Evolutionary conservation across 2,888 invertebrate genomes (phyloP), one percentile per base, ranked within the genome.

Genomic region (Drosophila prostipennis): DNA sequence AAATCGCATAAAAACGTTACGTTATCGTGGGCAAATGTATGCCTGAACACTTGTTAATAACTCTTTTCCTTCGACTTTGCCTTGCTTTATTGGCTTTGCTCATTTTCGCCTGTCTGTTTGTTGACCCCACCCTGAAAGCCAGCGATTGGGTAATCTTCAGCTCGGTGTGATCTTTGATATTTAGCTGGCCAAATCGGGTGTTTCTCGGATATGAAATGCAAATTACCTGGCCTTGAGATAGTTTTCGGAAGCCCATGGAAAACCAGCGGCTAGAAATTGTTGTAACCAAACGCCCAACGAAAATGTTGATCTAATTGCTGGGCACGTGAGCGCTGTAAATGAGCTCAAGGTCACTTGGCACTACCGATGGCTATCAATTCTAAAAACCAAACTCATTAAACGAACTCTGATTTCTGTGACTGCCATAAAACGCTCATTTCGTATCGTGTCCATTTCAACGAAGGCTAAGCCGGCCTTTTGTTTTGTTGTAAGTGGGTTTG

Each of bases 1-100:
- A 85, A 76, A 78, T 77, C 87, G 68, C 82, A 85, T 85, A 85
- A 85, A 79, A 71, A 72, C 72, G 57, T 78, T 82, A 77, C 75
- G 76, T 85, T 85, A 82, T 71, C 77, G 46, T 53, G 49, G 29
- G 40, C 49, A 19, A 55, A 49, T 48, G 60, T 60, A 40, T 43
- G 49, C 46, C 16, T 43, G 51, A 13, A 39, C 71, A 71, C 69
- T 58, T 57, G 77, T 67, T 74, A 80, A 80, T 67, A 52, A 54
- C 57, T 72, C 36, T 32, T 54, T 59, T 53, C 54, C 59, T 29
- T 42, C 23, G 34, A 53, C 58, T 53, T 42, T 14, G 43, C 23
- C 39, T 43, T 42, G 40, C 54, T 59, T 80, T 81, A 80, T 86
- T 81, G 74, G 84, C 80, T 77, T 49, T 75, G 63, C 64, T 76